phyloP scores from a whole-genome alignment of 2,113 vertebrate species.

The Cacatua alba region DNA sequence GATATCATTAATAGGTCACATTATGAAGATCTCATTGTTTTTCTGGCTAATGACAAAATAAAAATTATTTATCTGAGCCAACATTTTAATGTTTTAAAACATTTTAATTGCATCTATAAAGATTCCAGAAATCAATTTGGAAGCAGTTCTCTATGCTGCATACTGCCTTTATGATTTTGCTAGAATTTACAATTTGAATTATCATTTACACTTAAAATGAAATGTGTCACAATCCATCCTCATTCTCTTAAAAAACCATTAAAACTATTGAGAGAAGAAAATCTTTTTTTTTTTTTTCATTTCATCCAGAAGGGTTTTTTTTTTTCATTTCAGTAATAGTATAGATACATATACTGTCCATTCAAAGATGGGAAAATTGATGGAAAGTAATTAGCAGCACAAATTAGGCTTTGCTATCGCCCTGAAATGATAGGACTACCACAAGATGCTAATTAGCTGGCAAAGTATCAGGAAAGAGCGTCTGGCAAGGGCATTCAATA shows the following conservation, averaged over 20 bases:
- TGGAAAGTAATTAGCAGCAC: slow-evolving; percentile 28
- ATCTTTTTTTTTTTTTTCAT: neutral
- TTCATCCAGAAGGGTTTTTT: neutral
- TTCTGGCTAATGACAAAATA: neutral
- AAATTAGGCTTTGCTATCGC: slow-evolving; percentile 40
- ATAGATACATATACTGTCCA: neutral
- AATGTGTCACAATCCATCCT: neutral
- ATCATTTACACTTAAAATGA: neutral
- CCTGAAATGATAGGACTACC: neutral
- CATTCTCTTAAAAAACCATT: neutral
- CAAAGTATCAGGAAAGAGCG: neutral
- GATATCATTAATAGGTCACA: neutral
- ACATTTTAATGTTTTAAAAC: neutral
- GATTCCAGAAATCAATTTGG: neutral
- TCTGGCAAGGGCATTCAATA: neutral
- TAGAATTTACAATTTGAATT: slow-evolving; percentile 4
- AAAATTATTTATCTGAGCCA: neutral
- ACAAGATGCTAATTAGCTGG: slow-evolving; percentile 22
- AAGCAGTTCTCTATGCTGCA: neutral
- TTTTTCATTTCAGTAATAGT: neutral
- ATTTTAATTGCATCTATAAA: neutral
- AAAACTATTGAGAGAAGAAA: neutral
- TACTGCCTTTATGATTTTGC: neutral
- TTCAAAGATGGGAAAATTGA: slow-evolving; percentile 6
- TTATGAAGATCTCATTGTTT: neutral